Conservation (phyloP, 2,797 vertebrate genomes). For the Eptatretus atami region DNA sequence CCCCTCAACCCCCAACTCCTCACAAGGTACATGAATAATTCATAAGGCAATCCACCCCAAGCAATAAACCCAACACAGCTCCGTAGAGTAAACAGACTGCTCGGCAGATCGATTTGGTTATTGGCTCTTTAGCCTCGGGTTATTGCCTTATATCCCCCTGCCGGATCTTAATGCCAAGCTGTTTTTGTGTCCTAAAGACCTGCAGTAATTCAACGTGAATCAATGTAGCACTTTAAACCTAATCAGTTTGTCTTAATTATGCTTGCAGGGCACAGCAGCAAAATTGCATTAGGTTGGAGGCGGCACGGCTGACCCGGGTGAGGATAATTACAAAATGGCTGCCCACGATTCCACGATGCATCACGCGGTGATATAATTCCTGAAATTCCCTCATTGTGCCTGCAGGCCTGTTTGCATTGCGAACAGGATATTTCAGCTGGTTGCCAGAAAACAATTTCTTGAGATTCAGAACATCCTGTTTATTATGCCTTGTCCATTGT, state of each 20-base stretch:
- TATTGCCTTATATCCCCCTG: neutral
- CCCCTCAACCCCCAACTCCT: too few relatives aligned
- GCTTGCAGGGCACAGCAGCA: neutral
- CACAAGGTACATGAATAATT: neutral
- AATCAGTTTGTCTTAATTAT: conserved; percentile 5
- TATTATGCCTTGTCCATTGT: too few relatives aligned
- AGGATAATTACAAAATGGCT: too few relatives aligned
- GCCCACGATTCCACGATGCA: too few relatives aligned
- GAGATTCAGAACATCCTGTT: too few relatives aligned
- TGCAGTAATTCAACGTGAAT: conserved; percentile 4
- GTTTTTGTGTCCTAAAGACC: conserved; percentile 5
- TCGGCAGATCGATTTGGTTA: conserved; percentile 4
- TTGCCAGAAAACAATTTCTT: too few relatives aligned
- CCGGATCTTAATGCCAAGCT: neutral
- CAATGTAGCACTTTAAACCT: neutral
- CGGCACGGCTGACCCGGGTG: too few relatives aligned
- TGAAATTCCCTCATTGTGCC: neutral
- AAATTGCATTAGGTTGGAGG: too few relatives aligned
- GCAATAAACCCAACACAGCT: conserved; percentile 5
- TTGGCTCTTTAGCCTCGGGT: conserved; percentile 5
- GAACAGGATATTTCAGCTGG: neutral
- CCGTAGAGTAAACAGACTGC: conserved; percentile 3
- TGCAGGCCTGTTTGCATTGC: neutral
- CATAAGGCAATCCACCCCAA: conserved; percentile 1
- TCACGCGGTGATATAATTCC: neutral